Percentiles rank a stretch among this genome's conserved stretches.
These are phyloP conservation scores for Brevipalpus yothersi DNA, from an alignment of 1,140 invertebrate species.

Conservation along the genomic window DNA sequence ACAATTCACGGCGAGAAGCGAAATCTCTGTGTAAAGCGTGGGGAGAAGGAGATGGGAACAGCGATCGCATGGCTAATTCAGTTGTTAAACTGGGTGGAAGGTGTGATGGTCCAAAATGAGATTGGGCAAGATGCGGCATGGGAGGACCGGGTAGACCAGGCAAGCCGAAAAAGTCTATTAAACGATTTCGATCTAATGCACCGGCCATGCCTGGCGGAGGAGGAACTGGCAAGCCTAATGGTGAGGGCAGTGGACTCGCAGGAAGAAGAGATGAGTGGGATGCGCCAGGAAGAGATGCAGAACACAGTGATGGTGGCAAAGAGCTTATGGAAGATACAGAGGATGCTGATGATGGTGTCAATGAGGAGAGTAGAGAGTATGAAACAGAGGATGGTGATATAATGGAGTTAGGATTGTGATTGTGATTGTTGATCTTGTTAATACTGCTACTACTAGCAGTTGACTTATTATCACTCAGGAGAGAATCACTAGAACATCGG, in stretches of 20 bases:
- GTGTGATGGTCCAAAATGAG: background rate
- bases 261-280: background rate
- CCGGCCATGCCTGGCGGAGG: background rate
- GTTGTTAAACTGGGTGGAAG: background rate
- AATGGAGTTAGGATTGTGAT: no score
- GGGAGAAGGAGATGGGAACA: background rate
- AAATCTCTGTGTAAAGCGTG: slow-evolving; percentile 2
- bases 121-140: background rate
- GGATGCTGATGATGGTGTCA: background rate
- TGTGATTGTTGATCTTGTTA: no score
- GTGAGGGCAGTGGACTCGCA: background rate
- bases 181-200: background rate
- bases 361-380: background rate
- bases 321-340: background rate
- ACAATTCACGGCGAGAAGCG: background rate
- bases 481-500: no score
- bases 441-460: no score
- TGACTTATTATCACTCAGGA: no score
- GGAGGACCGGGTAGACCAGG: background rate
- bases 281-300: background rate
- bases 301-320: background rate
- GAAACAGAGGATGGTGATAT: background rate
- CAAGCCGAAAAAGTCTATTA: background rate
- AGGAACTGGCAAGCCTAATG: background rate
- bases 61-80: background rate